phyloP scores from a whole-genome alignment of 92 coral and sea anemone species.

The Micromussa lordhowensis region DNA sequence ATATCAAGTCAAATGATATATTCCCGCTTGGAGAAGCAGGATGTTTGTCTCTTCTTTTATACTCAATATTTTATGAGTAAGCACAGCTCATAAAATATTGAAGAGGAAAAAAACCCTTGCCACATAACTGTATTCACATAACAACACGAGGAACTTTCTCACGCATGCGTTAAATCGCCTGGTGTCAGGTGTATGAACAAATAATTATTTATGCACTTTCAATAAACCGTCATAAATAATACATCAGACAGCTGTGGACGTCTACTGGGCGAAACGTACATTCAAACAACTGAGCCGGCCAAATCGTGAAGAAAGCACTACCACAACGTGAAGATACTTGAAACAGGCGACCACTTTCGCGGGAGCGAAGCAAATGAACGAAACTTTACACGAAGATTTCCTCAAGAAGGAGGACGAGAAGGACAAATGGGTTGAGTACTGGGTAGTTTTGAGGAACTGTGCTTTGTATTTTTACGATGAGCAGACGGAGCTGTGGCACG shows the following conservation, averaged over 20 bases:
- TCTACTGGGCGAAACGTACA: slow-evolving; percentile 20
- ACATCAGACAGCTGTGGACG: background rate
- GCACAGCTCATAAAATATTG: background rate
- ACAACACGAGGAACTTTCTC: background rate
- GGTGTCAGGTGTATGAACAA: slow-evolving; percentile 19
- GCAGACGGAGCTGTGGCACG: slow-evolving; percentile 52
- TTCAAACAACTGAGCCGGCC: background rate
- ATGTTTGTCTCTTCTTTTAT: background rate
- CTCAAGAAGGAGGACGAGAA: slow-evolving; percentile 64
- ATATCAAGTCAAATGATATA: background rate
- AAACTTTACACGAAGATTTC: slow-evolving; percentile 40
- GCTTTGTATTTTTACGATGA: slow-evolving; percentile 74
- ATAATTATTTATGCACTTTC: slow-evolving; percentile 17
- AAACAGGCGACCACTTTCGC: background rate
- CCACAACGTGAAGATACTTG: background rate
- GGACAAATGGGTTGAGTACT: slow-evolving; percentile 69
- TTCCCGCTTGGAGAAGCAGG: background rate
- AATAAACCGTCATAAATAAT: background rate
- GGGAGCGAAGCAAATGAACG: slow-evolving; percentile 10
- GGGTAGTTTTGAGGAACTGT: slow-evolving; percentile 68
- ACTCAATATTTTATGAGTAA: background rate
- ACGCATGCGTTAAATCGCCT: background rate
- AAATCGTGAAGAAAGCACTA: background rate
- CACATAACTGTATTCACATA: background rate
- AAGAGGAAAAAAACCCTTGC: background rate